Evolutionary conservation across 2,888 invertebrate species (phyloP), one percentile per base, ranked within the genome.

Genomic region (Mesochorus sp.): DNA sequence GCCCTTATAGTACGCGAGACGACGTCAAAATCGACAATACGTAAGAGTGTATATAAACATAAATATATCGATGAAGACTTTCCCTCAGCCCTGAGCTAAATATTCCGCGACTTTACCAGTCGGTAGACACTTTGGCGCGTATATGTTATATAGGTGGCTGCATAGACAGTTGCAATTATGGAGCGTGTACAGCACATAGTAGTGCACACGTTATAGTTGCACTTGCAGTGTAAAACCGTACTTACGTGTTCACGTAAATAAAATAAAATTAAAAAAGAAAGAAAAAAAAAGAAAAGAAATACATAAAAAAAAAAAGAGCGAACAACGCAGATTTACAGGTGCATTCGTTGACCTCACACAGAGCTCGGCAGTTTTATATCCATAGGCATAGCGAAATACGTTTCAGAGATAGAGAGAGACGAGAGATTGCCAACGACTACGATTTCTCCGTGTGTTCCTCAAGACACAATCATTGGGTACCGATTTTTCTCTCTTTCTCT

Each of bases 31-130:
- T n/a, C n/a, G n/a, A n/a, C n/a, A n/a, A n/a, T n/a, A n/a, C n/a
- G n/a, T n/a, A n/a, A n/a, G n/a, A n/a, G 68, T 68, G 76, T 66
- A 70, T 76, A n/a, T n/a, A n/a, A n/a, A n/a, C n/a, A n/a, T n/a
- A n/a, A n/a, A n/a, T n/a, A n/a, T 79, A 75, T 82, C 80, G 70
- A 51, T 67, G 68, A 61, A 68, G 81, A 88, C 88, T 89, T 88
- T 88, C 84, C 86, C 85, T 84, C 84, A 86, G 86, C 87, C 87
- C 86, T 87, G 88, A 85, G 84, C 84, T 86, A 84, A 85, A 86
- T 85, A 84, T 64, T 59, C 42, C 49, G 24, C 51, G 77, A 62
- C 53, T 67, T 49, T 49, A 70, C 37, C 42, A 39, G 47, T 42
- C 21, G 59, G 61, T 53, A 67, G 74, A 64, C 64, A 67, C 51